Base-by-base conservation (phyloP, 2,888 invertebrate genomes). In the Loripinus fragilis region DNA sequence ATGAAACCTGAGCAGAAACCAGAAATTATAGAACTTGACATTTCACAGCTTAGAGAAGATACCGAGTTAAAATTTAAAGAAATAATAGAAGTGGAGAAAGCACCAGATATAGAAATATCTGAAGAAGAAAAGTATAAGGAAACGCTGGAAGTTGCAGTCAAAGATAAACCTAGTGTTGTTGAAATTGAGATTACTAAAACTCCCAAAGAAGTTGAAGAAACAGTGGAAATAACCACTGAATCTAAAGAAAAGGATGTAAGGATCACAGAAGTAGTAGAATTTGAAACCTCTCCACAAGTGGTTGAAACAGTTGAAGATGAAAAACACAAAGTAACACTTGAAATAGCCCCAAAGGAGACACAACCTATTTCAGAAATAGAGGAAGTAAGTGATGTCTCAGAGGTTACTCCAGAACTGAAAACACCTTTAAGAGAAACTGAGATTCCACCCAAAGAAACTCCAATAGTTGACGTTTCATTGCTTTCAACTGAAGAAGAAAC, bases 1-100 rank as follows among this genome's bases (percentile, higher is more conserved):
- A 72, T 76, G 28, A 66, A 74, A 41, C 72, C 60, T 15, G n/a
- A 33, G 33, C 17, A 30, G 15, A 33, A 60, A 33, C 76, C 76
- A 30, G 55, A 45, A 38, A 66, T 41, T n/a, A 52, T 64, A 64
- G 60, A 71, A 25, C 20, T 71, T n/a, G 71, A 78, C 71, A 33
- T 80, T 12, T 55, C 79, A 48, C 81, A 72, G n/a, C 76, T 82
- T 23, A 60, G 30, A 65, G 75, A 83, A 25, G 76, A 78, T 20
- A 73, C 76, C 28, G 82, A 85, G 42, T 73, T 73, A 30, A 73
- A 71, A 28, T 69, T 81, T 50, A 81, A 72, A 72, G 83, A 85
- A 33, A 79, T 74, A 23, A 70, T 85, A 33, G 82, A 83, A 69
- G 52, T 71, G 41, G 30, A 33, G 23, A 65, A 66, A 50, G 10